These are phyloP conservation scores for Melinaea marsaeus DNA, from an alignment of 2,888 invertebrate species.

Conservation along the genomic window DNA sequence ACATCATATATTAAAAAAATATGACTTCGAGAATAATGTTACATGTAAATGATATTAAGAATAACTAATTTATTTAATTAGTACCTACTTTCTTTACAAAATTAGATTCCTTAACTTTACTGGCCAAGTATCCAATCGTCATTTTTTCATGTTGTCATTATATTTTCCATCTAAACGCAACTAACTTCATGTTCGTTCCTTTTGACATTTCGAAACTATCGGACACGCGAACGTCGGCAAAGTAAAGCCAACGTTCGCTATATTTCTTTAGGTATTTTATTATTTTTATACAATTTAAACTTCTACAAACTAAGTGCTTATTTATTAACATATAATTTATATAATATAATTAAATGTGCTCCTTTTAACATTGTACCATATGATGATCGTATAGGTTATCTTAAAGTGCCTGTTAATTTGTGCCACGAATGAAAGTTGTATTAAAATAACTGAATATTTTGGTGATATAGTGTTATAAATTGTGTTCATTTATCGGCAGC, in stretches of 20 bases:
- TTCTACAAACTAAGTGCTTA: slow-evolving; percentile 14
- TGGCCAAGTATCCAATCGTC: slow-evolving; percentile 12
- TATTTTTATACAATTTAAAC: slow-evolving; percentile 29
- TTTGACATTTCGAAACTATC: slow-evolving; percentile 69
- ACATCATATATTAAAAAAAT: too few relatives aligned
- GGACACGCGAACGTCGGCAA: slow-evolving; percentile 75
- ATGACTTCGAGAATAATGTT: too few relatives aligned
- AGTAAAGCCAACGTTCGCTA: slow-evolving; percentile 66
- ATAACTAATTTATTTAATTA: too few relatives aligned
- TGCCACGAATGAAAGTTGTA: slow-evolving; percentile 55
- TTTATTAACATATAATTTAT: slow-evolving; percentile 27
- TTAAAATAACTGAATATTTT: slow-evolving; percentile 33
- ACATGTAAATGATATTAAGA: too few relatives aligned
- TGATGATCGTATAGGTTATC: slow-evolving; percentile 63
- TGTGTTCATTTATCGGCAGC: slow-evolving; percentile 45
- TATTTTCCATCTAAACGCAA: slow-evolving; percentile 17
- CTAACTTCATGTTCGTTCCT: slow-evolving; percentile 50
- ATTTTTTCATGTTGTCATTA: neutral
- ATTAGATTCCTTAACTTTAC: too few relatives aligned
- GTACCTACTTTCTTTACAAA: too few relatives aligned
- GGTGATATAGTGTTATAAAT: slow-evolving; percentile 28
- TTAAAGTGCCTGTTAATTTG: slow-evolving; percentile 33
- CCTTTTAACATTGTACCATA: slow-evolving; percentile 29
- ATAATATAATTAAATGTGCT: slow-evolving; percentile 19
- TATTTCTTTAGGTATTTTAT: slow-evolving; percentile 61